A percentile compares a stretch with the other conserved stretches of the same genome.
Evolutionary conservation across 2,113 vertebrate species (phyloP).

Genomic region (Nicator chloris): DNA sequence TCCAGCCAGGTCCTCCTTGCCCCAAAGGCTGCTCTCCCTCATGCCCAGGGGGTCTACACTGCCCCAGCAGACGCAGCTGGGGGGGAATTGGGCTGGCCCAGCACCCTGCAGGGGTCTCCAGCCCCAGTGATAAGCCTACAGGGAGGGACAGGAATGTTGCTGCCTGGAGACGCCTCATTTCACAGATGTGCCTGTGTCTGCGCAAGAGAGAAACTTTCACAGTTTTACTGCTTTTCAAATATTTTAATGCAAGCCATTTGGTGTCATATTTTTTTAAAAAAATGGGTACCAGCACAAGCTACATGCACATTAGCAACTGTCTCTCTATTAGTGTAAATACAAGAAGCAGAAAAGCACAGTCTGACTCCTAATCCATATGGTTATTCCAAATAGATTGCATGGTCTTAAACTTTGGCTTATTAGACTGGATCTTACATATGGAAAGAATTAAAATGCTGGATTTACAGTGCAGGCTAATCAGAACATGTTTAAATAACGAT

Average conservation of each 20-base stretch:
- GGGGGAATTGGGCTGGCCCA: background rate
- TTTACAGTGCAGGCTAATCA: constrained; percentile 51
- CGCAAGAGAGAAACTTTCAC: background rate
- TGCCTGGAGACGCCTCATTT: background rate
- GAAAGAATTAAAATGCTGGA: constrained; percentile 56
- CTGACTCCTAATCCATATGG: constrained; percentile 53
- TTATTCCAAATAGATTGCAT: constrained; percentile 54
- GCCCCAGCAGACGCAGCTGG: background rate
- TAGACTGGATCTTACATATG: constrained; percentile 43
- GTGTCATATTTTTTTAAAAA: constrained; percentile 35
- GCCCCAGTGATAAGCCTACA: background rate
- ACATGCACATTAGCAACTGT: constrained; percentile 14
- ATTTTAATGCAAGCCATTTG: constrained; percentile 59
- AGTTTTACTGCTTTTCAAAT: constrained; percentile 43
- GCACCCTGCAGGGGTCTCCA: background rate
- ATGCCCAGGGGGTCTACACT: background rate
- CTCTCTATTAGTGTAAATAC: constrained; percentile 34
- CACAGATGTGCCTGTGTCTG: constrained; percentile 2
- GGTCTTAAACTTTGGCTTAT: constrained; percentile 51
- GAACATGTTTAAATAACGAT: constrained; percentile 50
- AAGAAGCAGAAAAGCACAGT: constrained; percentile 55
- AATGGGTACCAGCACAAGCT: constrained; percentile 38
- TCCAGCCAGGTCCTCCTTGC: background rate
- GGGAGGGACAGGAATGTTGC: background rate
- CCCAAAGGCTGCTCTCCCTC: background rate